A percentile compares a stretch with the other conserved stretches of the same genome.
Evolutionary conservation across 2,797 vertebrate species (phyloP).

Genomic region (Harpagifer antarcticus): DNA sequence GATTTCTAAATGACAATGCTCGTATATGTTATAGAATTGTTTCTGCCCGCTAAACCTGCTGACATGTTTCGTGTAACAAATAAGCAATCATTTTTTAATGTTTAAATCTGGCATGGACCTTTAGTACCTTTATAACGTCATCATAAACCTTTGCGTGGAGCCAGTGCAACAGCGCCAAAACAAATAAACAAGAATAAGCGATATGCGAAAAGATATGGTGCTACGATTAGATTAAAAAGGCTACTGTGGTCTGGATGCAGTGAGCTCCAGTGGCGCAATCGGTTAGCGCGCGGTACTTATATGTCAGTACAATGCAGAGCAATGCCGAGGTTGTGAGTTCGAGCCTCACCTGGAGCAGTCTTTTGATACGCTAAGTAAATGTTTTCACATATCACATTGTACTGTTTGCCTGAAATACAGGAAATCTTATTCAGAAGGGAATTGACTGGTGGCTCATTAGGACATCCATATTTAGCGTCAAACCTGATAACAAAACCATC

Average conservation of each 20-base stretch:
- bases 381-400: accelerated
- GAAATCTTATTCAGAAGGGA: neutral
- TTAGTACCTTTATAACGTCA: neutral
- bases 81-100: neutral
- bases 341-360: slow-evolving; percentile 99
- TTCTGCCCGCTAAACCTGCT: neutral
- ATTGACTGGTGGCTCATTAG: neutral
- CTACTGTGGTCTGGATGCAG: accelerated
- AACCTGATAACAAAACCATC: neutral
- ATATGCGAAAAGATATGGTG: too few species aligned
- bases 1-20: too few species aligned
- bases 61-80: neutral
- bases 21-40: neutral
- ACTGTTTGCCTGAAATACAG: neutral
- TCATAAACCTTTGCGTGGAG: neutral
- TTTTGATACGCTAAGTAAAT: slow-evolving; percentile 37
- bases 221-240: slow-evolving; percentile 15
- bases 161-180: accelerated
- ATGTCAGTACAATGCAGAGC: slow-evolving; percentile 94
- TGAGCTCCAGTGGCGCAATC: slow-evolving; percentile 99
- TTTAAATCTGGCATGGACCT: neutral
- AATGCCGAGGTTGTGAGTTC: slow-evolving; percentile 99
- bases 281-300: slow-evolving; percentile 99
- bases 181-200: accelerated
- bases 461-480: neutral